Base-by-base conservation (phyloP, 1,140 invertebrate species). In the Diachasma alloeum region DNA sequence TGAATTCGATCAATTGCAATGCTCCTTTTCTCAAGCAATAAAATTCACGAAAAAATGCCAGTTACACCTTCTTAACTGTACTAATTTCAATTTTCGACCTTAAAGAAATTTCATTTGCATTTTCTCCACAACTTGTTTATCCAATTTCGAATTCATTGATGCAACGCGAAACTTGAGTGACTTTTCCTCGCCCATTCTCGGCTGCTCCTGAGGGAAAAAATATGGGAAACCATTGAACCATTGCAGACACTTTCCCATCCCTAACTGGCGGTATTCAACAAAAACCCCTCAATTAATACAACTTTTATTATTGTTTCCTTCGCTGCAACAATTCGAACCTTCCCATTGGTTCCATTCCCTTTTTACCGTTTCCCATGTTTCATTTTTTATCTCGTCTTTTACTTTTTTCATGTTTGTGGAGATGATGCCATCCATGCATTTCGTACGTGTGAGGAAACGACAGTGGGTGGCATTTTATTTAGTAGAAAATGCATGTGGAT, bases 281-380 rank as follows among this genome's bases (percentile, higher is more conserved):
- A 59, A 59, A 63, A 79, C 80, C 84, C 81, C 82, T 86, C 85
- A 86, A 86, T 86, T 85, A 86, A 85, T 85, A 82, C 81, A 85
- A 86, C 84, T 85, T 86, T 86, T 85, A 85, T 86, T 85, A 86
- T 85, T 85, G 83, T 85, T 85, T 85, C 83, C 85, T 83, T 84
- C 75, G n/a, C 53, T 22, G 19, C 82, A 74, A 85, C 80, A 85
- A 86, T 84, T 80, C 80, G n/a, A 82, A 76, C 81, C 76, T 72
- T 59, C 17, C 53, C 72, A 59, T 69, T 44, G 68, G 63, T 31
- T 56, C 19, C 70, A 39, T 74, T 59, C 19, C 68, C 48, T 68
- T 26, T 68, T 26, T 53, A 39, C 31, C 63, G 36, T 66, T 70
- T 10, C 42, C 31, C 39, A 26, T 37, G 44, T 48, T 46, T 3